A percentile compares a stretch with the other conserved stretches of the same genome.
These are phyloP conservation scores for Avahi laniger DNA, from an alignment of 2,797 vertebrate species.

Conservation along the genomic window DNA sequence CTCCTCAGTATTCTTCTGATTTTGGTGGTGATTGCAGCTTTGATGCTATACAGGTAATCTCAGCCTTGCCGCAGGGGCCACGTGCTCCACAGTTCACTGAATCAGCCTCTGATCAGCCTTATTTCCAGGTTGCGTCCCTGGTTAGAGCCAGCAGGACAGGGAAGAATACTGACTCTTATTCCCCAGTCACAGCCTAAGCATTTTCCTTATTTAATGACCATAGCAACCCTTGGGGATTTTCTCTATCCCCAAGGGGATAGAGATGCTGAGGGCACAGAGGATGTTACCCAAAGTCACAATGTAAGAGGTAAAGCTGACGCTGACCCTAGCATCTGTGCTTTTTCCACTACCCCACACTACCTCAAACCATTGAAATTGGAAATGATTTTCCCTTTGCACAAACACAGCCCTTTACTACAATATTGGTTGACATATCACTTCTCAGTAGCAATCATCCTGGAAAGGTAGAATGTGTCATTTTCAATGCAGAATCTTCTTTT, in stretches of 20 bases:
- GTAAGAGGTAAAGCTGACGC: neutral
- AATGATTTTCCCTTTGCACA: constrained; percentile 14
- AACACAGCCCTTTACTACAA: neutral
- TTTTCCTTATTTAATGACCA: neutral
- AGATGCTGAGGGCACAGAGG: neutral
- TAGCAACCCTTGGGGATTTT: neutral
- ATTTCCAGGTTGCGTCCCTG: neutral
- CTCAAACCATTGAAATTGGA: neutral
- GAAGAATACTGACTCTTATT: neutral
- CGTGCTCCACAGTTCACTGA: neutral
- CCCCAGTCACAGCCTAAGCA: neutral
- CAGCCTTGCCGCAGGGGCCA: neutral
- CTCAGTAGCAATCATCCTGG: neutral
- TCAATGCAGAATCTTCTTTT: neutral
- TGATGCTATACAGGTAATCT: constrained; percentile 95
- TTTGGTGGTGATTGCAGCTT: constrained; percentile 92
- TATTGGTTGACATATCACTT: neutral
- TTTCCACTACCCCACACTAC: neutral
- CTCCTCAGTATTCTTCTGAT: constrained; percentile 94
- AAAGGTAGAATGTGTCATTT: neutral
- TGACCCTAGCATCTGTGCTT: neutral
- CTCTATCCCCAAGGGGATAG: neutral
- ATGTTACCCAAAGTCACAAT: neutral
- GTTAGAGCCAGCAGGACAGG: neutral
- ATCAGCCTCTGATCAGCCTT: neutral